Evolutionary conservation across 2,113 vertebrate species (phyloP), one percentile per base, ranked within the genome.

Genomic region (Promerops cafer): DNA sequence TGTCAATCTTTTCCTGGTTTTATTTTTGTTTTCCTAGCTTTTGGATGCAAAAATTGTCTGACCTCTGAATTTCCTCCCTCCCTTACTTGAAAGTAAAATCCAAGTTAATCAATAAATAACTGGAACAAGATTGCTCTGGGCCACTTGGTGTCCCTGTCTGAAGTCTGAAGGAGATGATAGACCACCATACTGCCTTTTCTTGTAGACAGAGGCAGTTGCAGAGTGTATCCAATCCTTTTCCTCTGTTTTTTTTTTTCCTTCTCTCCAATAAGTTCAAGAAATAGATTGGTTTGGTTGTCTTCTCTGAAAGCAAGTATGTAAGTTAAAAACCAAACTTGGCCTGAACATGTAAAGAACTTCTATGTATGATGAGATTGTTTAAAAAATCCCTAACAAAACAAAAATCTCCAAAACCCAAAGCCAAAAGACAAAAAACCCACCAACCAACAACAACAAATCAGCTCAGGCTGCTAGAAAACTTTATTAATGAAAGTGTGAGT

Each of bases 161-260:
- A 42, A 27, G 10, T 65, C 30, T 44, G 30, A 54, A 9, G 12
- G 56, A 63, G 28, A 2, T 44, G 31, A 22, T n/a, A n/a, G 20
- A 24, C 40, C 4, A 13, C 19, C 19, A 28, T 4, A 7, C 11
- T n/a, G 6, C 12, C 19, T 35, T 61, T 68, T 9, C 60, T 40
- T 76, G 40, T 21, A 71, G 31, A 49, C 15, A 24, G n/a, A 63
- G 44, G n/a, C 13, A 49, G 35, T 23, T 82, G 20, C 12, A 47
- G 40, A 31, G 3, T 7, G 2, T 24, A 18, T 79, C 9, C 35
- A 10, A 8, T 33, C 7, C 40, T 39, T 53, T 45, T 20, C 4
- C 7, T 35, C 7, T 28, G 2, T 2, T 2, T 3, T 12, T 27
- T 49, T n/a, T 28, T 12, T 23, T 49, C n/a, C n/a, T 19, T 2